A percentile compares a stretch with the other conserved stretches of the same genome.
Evolutionary conservation across 1,140 invertebrate genomes (phyloP).

Genomic region (Diuraphis noxia): DNA sequence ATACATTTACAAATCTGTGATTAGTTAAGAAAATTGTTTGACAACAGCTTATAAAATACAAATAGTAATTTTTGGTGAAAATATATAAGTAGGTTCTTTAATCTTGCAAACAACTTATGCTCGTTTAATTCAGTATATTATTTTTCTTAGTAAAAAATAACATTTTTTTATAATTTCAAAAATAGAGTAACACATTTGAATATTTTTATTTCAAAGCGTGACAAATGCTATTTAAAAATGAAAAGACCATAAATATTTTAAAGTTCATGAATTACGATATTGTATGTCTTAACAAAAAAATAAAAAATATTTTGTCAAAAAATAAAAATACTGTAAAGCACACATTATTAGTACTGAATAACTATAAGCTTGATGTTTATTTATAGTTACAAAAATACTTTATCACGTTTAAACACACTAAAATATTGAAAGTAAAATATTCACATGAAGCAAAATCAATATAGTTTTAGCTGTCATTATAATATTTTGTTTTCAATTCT

Average conservation of each 20-base stretch:
- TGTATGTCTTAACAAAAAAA: not conserved
- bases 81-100: not conserved
- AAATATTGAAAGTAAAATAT: conserved; percentile 20
- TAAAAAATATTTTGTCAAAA: conserved; percentile 24
- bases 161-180: not conserved
- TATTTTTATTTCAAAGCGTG: not conserved
- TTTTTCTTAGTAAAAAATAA: conserved; percentile 22
- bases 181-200: not conserved
- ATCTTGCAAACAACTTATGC: not conserved
- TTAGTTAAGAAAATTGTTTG: not conserved
- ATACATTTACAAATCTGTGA: not conserved
- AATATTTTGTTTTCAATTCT: conserved; percentile 61
- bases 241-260: not conserved
- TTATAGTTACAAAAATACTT: not conserved
- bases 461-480: conserved; percentile 23
- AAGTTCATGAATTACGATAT: not conserved
- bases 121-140: not conserved
- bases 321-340: conserved; percentile 34
- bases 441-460: not conserved
- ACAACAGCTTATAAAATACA: not conserved
- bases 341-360: not conserved
- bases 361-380: conserved; percentile 16
- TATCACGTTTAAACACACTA: not conserved
- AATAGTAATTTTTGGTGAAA: not conserved
- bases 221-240: not conserved